Evolutionary conservation across 2,113 vertebrate genomes (phyloP), one percentile per base, ranked within the genome.

Genomic region (Tor tambroides): DNA sequence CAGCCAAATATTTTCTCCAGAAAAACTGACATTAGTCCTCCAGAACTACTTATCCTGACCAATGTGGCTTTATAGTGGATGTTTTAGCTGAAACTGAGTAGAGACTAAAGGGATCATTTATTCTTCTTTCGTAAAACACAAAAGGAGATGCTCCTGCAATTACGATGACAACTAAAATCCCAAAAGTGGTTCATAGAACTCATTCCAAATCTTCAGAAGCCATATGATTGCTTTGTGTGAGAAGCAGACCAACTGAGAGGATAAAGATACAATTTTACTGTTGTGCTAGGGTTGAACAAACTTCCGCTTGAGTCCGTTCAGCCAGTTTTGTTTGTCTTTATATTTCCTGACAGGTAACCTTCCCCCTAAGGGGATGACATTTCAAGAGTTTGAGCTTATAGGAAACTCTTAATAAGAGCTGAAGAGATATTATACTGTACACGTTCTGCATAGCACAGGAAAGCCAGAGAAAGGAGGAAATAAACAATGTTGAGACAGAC

Each of bases 291-390:
- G 30, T 56, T 61, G 78, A 43, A 26, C 59, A 81, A 65, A 15
- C 61, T 56, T 67, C 19, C 28, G 10, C 17, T 63, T 6, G 41
- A 67, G 26, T 69, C 61, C 3, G 7, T 86, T 78, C 21, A 78
- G 72, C 23, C 38, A 51, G 23, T 78, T 30, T 71, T 35, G 49
- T 46, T 23, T 35, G 84, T 7, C 41, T 79, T 76, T 78, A 78
- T 79, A 46, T 56, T 28, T 28, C 41, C 5, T 80, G 85, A 56
- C 63, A 71, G 63, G 77, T 86, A 71, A 56, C 51, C 46, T 69
- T 19, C 76, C 54, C 77, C 85, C 63, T 26, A 23, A 54, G 23
- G 72, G 19, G 23, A 30, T 81, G 78, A 82, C 78, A 80, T 86
- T 86, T 82, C 19, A 61, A 43, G 79, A 87, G 51, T 56, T 74